Percentiles rank a stretch among this genome's conserved stretches.
These are phyloP conservation scores for Cancer borealis DNA, from an alignment of 2,888 invertebrate species.

Conservation along the genomic window DNA sequence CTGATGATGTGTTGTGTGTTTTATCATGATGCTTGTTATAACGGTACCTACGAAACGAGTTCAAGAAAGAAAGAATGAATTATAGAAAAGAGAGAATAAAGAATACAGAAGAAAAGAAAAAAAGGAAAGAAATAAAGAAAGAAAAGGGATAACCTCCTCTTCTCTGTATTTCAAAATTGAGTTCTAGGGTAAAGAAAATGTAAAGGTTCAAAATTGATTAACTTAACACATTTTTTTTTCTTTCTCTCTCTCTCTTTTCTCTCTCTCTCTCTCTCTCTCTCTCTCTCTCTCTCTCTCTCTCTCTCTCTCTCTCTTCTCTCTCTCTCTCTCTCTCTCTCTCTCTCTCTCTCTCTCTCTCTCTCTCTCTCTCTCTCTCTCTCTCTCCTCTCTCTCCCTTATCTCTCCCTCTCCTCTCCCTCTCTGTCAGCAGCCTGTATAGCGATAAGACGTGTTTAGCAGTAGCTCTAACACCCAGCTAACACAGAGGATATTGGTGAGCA, in stretches of 20 bases:
- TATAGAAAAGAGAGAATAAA: background rate
- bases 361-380: no score
- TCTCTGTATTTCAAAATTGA: no score
- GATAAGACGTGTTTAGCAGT: no score
- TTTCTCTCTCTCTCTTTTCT: background rate
- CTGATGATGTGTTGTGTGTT: background rate
- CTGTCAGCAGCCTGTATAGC: no score
- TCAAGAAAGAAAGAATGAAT: background rate
- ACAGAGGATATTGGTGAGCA: no score
- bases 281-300: background rate
- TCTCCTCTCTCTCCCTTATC: background rate
- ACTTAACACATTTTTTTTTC: no score
- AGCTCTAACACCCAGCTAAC: no score
- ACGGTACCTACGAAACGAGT: background rate
- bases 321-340: conserved; percentile 31
- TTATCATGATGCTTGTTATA: background rate
- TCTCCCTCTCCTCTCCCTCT: background rate
- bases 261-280: background rate
- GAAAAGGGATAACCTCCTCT: background rate
- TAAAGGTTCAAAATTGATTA: no score
- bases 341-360: background rate
- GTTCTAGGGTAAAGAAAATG: no score
- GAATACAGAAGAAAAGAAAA: background rate
- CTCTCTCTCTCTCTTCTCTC: background rate
- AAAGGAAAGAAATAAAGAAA: background rate